Evolutionary conservation across 2,797 vertebrate genomes (phyloP), one percentile per base, ranked within the genome.

Genomic region (Euthynnus affinis): DNA sequence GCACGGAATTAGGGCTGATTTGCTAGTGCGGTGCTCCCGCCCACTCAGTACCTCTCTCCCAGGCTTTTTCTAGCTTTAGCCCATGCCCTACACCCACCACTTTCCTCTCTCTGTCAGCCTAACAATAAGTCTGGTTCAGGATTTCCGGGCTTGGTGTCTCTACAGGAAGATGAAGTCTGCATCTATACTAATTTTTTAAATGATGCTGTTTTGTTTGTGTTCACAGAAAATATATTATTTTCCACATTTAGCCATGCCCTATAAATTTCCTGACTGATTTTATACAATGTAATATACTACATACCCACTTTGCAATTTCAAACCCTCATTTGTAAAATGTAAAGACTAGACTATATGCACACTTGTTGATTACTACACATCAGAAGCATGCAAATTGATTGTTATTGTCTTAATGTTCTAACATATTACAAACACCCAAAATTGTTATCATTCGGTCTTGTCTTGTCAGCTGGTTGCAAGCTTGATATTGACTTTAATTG

Each of bases 1-100:
- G 78, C 55, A 34, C 76, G 83, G 87, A 83, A 88, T 92, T 87
- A 88, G 70, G 46, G 64, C 68, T 86, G 86, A 89, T 89, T 83
- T 78, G 68, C 73, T 51, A 3, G 49, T 78, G 40, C n/a, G 29
- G 13, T 69, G 72, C 77, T 73, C 48, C 74, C 48, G 29, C 80
- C 87, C 80, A 81, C 78, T 76, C 64, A 29, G 46, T 77, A 61
- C 37, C 69, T 80, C 29, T 85, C 73, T 76, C 27, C 20, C n/a
- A 52, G 62, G 46, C 48, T 75, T 86, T 74, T 59, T 73, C 61
- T 68, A 57, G 68, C 74, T 62, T 80, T 23, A 73, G 68, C 53
- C 64, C 18, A 20, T 49, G 70, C 23, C 69, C 64, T 70, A 65
- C 77, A 82, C 74, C 78, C 77, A 82, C 76, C 25, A 53, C 44